These are phyloP conservation scores for Andrena haemorrhoa DNA, from an alignment of 2,888 invertebrate genomes.

Conservation along the genomic window DNA sequence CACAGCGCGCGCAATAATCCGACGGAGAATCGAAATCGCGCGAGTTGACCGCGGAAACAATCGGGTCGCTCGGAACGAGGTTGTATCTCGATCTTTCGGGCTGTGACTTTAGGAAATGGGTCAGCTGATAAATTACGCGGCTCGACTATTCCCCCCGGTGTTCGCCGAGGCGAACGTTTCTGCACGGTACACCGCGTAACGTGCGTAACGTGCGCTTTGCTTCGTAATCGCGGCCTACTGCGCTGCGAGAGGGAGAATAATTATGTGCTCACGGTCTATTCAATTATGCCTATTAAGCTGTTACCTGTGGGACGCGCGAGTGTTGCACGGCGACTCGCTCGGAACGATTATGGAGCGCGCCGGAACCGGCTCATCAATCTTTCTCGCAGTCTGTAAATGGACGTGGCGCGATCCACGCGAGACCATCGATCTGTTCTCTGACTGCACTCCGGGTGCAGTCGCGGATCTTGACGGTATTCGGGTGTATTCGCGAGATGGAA, in stretches of 20 bases:
- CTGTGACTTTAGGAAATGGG: slow-evolving; percentile 66
- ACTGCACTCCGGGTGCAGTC: background rate
- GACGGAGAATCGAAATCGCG: slow-evolving; percentile 31
- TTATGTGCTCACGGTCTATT: slow-evolving; percentile 67
- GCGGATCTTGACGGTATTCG: background rate
- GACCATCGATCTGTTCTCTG: background rate
- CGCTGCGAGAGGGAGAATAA: slow-evolving; percentile 51
- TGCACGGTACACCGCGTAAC: slow-evolving; percentile 37
- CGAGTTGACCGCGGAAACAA: slow-evolving; percentile 29
- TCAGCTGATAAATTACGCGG: slow-evolving; percentile 67
- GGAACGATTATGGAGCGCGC: slow-evolving; percentile 26
- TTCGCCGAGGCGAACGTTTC: slow-evolving; percentile 30
- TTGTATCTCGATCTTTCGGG: slow-evolving; percentile 51
- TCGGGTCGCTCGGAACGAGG: slow-evolving; percentile 46
- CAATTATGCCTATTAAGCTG: slow-evolving; percentile 65
- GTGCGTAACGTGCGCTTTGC: slow-evolving; percentile 61
- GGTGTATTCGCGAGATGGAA: background rate
- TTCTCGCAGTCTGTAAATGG: slow-evolving; percentile 29
- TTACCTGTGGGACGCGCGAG: slow-evolving; percentile 34
- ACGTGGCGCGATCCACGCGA: slow-evolving; percentile 21
- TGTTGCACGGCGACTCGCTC: background rate
- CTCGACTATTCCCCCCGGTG: slow-evolving; percentile 31
- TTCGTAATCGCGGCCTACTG: slow-evolving; percentile 63
- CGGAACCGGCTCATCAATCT: slow-evolving; percentile 51
- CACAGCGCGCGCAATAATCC: slow-evolving; percentile 44